These are phyloP conservation scores for Lepidothrix coronata DNA, from an alignment of 2,113 vertebrate species.

Conservation along the genomic window DNA sequence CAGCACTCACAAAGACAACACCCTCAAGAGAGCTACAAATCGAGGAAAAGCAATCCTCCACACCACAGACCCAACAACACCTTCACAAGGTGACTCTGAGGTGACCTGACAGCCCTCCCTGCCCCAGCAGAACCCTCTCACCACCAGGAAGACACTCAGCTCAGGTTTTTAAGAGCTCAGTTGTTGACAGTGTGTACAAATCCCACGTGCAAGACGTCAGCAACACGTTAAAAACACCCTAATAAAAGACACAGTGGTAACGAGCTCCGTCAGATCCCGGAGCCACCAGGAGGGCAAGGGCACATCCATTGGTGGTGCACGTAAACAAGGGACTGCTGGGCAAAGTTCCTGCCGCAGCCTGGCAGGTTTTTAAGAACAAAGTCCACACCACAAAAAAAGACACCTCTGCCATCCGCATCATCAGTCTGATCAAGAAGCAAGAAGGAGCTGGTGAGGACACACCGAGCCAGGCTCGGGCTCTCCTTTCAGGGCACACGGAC, in stretches of 20 bases:
- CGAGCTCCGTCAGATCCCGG: neutral
- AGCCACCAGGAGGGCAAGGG: fast-evolving
- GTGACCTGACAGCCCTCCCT: neutral
- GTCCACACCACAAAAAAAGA: neutral
- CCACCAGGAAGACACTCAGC: neutral
- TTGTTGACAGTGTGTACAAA: fast-evolving
- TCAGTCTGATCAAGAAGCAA: neutral
- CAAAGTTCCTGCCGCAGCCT: neutral
- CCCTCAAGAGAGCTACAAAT: neutral
- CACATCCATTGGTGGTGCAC: fast-evolving
- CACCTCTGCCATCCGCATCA: fast-evolving
- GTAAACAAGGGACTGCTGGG: fast-evolving
- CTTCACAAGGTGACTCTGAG: neutral
- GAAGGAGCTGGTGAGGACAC: neutral
- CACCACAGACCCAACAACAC: fast-evolving
- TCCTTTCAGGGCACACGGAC: neutral
- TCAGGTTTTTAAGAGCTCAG: neutral
- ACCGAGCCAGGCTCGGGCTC: neutral
- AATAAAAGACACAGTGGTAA: fast-evolving
- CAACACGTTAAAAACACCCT: neutral
- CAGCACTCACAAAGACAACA: neutral
- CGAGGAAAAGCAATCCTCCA: neutral
- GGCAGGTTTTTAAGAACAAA: neutral
- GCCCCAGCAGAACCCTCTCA: neutral
- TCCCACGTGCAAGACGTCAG: fast-evolving